Conservation (phyloP, 2,888 invertebrate genomes). For the Arctia plantaginis region DNA sequence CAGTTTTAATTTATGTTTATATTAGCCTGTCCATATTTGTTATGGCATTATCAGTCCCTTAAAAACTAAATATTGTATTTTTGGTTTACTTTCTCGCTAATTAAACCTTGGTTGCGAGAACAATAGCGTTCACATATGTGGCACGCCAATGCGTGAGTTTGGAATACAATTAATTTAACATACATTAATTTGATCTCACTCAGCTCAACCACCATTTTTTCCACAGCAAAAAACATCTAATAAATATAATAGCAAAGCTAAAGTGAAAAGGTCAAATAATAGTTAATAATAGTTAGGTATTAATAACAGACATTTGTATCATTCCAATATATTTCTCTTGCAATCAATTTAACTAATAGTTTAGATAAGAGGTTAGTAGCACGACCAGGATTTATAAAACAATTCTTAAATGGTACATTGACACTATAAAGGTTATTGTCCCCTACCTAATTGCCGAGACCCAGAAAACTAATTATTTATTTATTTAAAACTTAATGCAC, state of each 20-base stretch:
- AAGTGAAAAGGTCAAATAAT: neutral
- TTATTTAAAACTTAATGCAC: too few relatives aligned
- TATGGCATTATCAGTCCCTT: neutral
- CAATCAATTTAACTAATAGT: conserved; percentile 15
- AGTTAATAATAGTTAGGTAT: neutral
- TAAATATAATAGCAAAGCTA: neutral
- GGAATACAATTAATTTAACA: too few relatives aligned
- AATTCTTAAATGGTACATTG: conserved; percentile 29
- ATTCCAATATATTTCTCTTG: neutral
- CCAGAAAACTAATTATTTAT: conserved; percentile 33
- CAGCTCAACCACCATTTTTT: neutral
- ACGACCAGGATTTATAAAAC: conserved; percentile 15
- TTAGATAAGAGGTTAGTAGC: conserved; percentile 31
- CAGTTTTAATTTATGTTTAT: neutral
- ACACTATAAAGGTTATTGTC: conserved; percentile 25
- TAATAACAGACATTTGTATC: neutral
- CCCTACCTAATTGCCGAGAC: conserved; percentile 35
- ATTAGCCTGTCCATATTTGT: neutral
- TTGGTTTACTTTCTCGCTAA: neutral
- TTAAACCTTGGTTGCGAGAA: neutral
- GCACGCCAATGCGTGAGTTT: neutral
- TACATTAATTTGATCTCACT: neutral
- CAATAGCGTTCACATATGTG: neutral
- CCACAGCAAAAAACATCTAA: neutral
- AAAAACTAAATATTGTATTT: neutral